Evolutionary conservation across 2,797 vertebrate species (phyloP).

Genomic region (Poecilia wingei): DNA sequence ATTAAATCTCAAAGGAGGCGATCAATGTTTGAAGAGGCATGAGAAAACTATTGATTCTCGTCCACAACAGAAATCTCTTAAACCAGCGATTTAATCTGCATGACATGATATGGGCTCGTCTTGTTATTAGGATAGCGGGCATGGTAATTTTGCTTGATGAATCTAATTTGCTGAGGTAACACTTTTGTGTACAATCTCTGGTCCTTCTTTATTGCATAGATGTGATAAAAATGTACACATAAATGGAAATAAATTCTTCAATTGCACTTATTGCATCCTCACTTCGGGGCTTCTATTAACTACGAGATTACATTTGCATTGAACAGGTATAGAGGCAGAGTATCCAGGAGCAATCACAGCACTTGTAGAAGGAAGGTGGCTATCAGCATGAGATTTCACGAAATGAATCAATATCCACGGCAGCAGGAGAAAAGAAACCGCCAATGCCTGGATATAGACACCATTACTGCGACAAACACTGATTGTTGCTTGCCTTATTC

Average conservation of each 20-base stretch:
- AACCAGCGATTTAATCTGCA: conserved; percentile 44
- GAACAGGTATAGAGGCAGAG: conserved; percentile 12
- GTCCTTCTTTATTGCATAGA: conserved; percentile 4
- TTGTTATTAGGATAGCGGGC: conserved; percentile 35
- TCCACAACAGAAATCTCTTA: conserved; percentile 40
- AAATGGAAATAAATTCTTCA: conserved; percentile 14
- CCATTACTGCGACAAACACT: conserved; percentile 22
- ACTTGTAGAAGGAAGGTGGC: conserved; percentile 33
- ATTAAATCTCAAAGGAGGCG: conserved; percentile 75
- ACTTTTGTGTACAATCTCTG: background rate
- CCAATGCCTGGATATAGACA: conserved; percentile 40
- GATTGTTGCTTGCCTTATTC: conserved; percentile 9
- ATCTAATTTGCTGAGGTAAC: background rate
- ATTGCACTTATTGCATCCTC: conserved; percentile 9
- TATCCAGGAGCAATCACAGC: conserved; percentile 41
- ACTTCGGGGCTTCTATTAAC: conserved; percentile 13
- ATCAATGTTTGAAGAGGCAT: conserved; percentile 72
- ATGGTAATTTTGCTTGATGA: conserved; percentile 4
- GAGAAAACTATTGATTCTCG: conserved; percentile 66
- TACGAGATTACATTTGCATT: conserved; percentile 27
- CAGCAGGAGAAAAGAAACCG: conserved; percentile 24
- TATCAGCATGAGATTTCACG: conserved; percentile 51
- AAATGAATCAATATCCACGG: conserved; percentile 53
- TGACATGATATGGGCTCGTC: conserved; percentile 39
- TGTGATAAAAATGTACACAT: conserved; percentile 13